Conservation (phyloP, 2,113 vertebrate species). For the Cochlearius cochlearius region DNA sequence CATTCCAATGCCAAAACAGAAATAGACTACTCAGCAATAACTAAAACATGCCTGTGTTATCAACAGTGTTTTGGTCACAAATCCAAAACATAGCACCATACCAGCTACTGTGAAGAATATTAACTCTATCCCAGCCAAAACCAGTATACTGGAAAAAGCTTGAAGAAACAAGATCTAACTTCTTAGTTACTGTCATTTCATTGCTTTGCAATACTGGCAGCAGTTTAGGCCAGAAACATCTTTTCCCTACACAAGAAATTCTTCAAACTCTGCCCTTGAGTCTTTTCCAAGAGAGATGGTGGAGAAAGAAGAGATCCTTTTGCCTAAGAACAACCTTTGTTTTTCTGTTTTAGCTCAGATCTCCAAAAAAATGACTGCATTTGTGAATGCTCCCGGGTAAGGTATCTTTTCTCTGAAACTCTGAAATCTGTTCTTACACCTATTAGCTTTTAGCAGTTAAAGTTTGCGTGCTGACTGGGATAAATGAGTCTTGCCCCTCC, state of each 20-base stretch:
- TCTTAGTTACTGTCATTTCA: background rate
- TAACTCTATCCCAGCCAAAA: background rate
- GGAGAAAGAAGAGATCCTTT: background rate
- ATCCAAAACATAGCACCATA: background rate
- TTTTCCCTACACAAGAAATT: background rate
- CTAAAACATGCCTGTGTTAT: background rate
- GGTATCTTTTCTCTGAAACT: background rate
- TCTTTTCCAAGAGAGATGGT: background rate
- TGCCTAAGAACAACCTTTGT: background rate
- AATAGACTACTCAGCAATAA: background rate
- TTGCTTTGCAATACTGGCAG: background rate
- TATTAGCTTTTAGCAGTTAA: background rate
- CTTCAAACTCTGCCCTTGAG: background rate
- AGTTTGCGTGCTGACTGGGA: background rate
- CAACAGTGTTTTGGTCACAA: background rate
- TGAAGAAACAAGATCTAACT: background rate
- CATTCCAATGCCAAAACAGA: background rate
- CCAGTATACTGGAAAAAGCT: background rate
- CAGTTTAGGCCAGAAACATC: background rate
- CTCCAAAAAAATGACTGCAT: background rate
- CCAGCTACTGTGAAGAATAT: background rate
- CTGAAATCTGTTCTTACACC: background rate
- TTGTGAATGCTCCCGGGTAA: background rate
- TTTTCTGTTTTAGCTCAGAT: background rate
- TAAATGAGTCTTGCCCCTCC: background rate